Base-by-base conservation (phyloP, 1,140 invertebrate species). In the Scaptomyza graminum region DNA sequence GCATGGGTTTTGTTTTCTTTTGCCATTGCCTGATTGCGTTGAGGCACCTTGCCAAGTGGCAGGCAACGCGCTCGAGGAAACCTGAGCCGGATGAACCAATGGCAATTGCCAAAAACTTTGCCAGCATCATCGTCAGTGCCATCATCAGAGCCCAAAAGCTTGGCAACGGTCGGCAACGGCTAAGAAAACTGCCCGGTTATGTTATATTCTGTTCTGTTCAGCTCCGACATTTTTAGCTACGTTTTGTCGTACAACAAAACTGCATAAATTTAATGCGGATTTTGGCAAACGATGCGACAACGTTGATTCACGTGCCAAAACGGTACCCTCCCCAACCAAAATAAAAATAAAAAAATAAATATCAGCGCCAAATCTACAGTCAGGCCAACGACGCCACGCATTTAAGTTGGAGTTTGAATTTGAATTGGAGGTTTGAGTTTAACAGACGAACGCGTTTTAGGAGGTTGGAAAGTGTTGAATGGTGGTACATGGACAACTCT, bases 231-330 rank as follows among this genome's bases (percentile, higher is more conserved):
- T 81, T 72, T 72, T 70, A 63, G 76, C 77, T 76, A 80, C 72
- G 77, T 80, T 76, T 34, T 67, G 60, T 65, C 67, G 74, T 78
- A 81, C 82, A 85, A 85, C 81, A 85, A 81, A 85, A 85, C 69
- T 85, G 82, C 78, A 87, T 87, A 87, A 87, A 87, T 87, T 87
- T 87, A 87, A 87, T 87, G 82, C 82, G 82, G 71, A 87, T 87
- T 87, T 87, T 87, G 82, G 82, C 82, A 87, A 77, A 61, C 83
- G 83, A 71, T 82, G 82, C 82, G 82, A 85, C 82, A 85, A 88
- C 79, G 83, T 64, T 59, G 82, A 54, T 82, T 66, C 83, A 73
- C 76, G 78, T 87, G 82, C 82, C 82, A 87, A 87, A 70, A 16
- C 7, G 28, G 5, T 5, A 31, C 5, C 28, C 28, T 46, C 18